Evolutionary conservation across 1,140 invertebrate genomes (phyloP).

Genomic region (Battus philenor): DNA sequence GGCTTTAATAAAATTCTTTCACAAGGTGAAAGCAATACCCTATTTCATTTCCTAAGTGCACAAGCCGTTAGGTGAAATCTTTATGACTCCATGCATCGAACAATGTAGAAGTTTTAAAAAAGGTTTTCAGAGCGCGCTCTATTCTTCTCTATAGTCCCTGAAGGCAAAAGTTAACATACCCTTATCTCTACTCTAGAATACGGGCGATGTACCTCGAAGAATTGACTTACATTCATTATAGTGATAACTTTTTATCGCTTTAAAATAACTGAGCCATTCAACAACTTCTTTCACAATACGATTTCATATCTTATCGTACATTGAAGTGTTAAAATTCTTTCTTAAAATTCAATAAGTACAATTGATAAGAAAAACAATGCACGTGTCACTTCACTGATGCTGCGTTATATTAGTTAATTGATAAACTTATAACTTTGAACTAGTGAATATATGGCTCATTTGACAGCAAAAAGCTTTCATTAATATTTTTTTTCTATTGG

Average conservation of each 20-base stretch:
- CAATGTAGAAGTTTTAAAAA: conserved; percentile 45
- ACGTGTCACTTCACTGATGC: too few species aligned
- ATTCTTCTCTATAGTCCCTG: conserved; percentile 39
- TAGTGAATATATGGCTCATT: too few species aligned
- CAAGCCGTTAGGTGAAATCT: conserved; percentile 49
- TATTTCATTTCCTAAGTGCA: conserved; percentile 44
- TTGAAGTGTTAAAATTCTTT: too few species aligned
- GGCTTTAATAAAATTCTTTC: conserved; percentile 18
- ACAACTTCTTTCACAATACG: too few species aligned
- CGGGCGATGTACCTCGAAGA: neutral
- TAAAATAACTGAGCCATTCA: too few species aligned
- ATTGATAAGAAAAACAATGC: too few species aligned
- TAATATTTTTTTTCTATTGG: too few species aligned
- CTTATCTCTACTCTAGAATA: conserved; percentile 20
- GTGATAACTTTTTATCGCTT: neutral
- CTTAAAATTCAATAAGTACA: too few species aligned
- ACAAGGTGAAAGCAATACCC: conserved; percentile 30
- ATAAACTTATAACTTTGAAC: too few species aligned
- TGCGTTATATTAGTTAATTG: too few species aligned
- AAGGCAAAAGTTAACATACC: conserved; percentile 28
- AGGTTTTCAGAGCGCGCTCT: conserved; percentile 42
- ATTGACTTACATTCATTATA: neutral
- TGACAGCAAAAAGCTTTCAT: too few species aligned
- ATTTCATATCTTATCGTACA: too few species aligned
- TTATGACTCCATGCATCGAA: conserved; percentile 46